Base-by-base conservation (phyloP, 2,113 vertebrate species). In the Aphelocoma coerulescens region DNA sequence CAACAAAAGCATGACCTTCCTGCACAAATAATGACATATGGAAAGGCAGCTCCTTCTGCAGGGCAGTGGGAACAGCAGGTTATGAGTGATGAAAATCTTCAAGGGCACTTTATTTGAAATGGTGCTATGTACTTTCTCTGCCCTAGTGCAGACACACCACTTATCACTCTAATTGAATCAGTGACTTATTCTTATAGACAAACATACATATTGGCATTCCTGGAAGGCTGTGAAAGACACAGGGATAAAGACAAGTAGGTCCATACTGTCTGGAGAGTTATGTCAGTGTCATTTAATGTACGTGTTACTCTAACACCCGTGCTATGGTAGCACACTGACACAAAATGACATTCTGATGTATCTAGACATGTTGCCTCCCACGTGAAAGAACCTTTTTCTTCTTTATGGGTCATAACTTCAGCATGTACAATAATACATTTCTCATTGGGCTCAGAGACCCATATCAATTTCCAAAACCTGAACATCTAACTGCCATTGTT, bases 111-210 rank as follows among this genome's bases (percentile, higher is more conserved):
- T 86, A 68, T 90, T 94, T 94, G 72, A 87, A 93, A 51, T 86
- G 81, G 41, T 79, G 55, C n/a, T 52, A 3, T 62, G 80, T 88
- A 63, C 90, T 82, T 88, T 72, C 89, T 83, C 85, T 94, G 88
- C 66, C 68, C 62, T 77, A 86, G 66, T 61, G 71, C 83, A 97
- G 86, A 75, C 57, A 89, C 68, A 57, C 82, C 77, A 95, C 94
- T 97, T 94, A 97, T 94, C 91, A 62, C 73, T 94, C 58, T 96
- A 96, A 96, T 86, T 95, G 79, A 96, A 90, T 95, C 91, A 90
- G 79, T 90, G 87, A 93, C 85, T 95, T 97, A 90, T 89, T 96
- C 67, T 88, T 85, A 67, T 7, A 97, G 88, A 93, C 46, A 66
- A 85, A 91, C 69, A 71, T 85, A 58, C 21, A 49, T 85, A 85